These are phyloP conservation scores for Vireo altiloquus DNA, from an alignment of 2,113 vertebrate genomes.

Conservation along the genomic window DNA sequence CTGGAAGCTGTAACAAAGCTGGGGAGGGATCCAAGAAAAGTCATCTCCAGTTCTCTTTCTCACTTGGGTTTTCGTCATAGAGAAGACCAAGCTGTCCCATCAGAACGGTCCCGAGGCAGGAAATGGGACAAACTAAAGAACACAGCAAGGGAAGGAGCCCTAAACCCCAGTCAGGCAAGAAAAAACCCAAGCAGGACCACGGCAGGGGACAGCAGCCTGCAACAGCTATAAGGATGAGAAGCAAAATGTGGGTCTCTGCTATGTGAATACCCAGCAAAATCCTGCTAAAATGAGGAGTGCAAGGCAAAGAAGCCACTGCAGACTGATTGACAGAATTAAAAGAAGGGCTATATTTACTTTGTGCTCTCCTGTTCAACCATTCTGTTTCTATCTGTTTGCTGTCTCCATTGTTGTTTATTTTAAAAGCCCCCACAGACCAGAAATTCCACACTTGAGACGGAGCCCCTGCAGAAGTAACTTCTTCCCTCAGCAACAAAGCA, in stretches of 20 bases:
- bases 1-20: background rate
- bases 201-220: background rate
- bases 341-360: background rate
- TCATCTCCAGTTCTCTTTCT: background rate
- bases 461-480: background rate
- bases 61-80: background rate
- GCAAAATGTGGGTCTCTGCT: background rate
- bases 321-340: background rate
- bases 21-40: background rate
- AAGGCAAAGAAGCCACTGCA: background rate
- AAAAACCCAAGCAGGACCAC: background rate
- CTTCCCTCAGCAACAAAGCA: background rate
- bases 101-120: background rate
- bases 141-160: background rate
- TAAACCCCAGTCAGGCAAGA: background rate
- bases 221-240: background rate
- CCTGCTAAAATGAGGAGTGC: background rate
- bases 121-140: background rate
- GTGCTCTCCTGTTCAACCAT: background rate
- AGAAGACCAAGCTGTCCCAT: background rate
- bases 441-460: background rate
- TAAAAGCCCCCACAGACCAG: background rate
- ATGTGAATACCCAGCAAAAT: background rate
- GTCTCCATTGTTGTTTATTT: background rate
- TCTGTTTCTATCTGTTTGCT: background rate